A percentile compares a stretch with the other conserved stretches of the same genome.
phyloP scores from a whole-genome alignment of 2,113 vertebrate genomes.

The Chrysochloris asiatica region DNA sequence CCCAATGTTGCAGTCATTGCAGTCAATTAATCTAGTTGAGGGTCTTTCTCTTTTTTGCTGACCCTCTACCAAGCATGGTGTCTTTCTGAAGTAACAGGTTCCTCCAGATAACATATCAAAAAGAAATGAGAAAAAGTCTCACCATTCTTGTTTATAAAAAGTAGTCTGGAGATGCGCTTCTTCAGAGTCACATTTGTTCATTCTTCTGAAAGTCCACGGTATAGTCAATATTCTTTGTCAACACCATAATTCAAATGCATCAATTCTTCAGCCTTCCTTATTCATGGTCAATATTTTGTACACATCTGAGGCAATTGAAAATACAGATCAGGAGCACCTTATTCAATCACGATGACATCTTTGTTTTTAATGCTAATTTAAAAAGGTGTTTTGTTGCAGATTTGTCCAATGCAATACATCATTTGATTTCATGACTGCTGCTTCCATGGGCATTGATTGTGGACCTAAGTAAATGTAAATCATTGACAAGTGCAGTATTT shows the following conservation, averaged over 20 bases:
- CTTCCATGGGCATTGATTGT: background rate
- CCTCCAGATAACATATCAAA: background rate
- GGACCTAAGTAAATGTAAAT: background rate
- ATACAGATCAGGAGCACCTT: background rate
- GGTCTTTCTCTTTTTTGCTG: background rate
- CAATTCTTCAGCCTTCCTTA: background rate
- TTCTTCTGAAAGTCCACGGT: background rate
- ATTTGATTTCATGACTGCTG: background rate
- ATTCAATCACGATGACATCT: background rate
- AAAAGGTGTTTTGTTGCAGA: background rate
- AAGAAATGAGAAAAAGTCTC: background rate
- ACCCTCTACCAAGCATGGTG: background rate
- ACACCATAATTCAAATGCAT: background rate
- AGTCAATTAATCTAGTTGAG: background rate
- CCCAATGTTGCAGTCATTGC: background rate
- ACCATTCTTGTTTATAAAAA: background rate
- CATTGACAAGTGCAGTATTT: background rate
- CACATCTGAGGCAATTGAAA: background rate
- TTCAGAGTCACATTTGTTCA: background rate
- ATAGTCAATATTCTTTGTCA: background rate
- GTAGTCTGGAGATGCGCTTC: background rate
- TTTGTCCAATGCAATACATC: background rate
- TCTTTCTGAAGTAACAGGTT: background rate
- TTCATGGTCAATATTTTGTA: background rate
- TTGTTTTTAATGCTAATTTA: background rate